Conservation (phyloP, 2,797 vertebrate species). For the Mormyrus proboscirostris region DNA sequence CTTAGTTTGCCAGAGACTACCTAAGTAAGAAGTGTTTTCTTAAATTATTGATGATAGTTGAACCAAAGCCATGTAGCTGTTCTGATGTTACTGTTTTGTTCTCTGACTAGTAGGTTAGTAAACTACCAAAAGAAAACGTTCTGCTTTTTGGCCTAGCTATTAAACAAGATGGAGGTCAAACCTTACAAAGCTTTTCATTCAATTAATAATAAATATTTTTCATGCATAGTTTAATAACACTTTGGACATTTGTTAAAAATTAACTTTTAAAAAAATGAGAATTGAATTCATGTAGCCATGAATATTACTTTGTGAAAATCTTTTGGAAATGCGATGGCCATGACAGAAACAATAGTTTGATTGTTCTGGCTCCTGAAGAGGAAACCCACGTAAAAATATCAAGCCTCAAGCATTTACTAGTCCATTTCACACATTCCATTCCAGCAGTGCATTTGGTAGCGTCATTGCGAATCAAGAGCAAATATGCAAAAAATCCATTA, state of each 20-base stretch:
- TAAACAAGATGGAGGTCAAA: not conserved
- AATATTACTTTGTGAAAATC: not conserved
- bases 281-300: not conserved
- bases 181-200: not conserved
- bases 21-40: not conserved
- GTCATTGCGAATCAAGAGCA: not conserved
- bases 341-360: not conserved
- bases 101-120: not conserved
- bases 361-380: not conserved
- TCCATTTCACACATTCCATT: not conserved
- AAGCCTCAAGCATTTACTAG: not conserved
- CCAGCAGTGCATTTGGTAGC: not conserved
- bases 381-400: not conserved
- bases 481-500: not conserved
- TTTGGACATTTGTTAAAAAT: not conserved
- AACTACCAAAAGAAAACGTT: not conserved
- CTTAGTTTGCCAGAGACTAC: not conserved
- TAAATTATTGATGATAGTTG: constrained; percentile 5
- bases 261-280: not conserved
- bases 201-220: not conserved
- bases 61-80: not conserved
- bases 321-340: not conserved
- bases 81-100: not conserved
- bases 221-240: not conserved
- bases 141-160: not conserved